phyloP scores from a whole-genome alignment of 2,113 vertebrate species.

The Brachypteracias leptosomus region DNA sequence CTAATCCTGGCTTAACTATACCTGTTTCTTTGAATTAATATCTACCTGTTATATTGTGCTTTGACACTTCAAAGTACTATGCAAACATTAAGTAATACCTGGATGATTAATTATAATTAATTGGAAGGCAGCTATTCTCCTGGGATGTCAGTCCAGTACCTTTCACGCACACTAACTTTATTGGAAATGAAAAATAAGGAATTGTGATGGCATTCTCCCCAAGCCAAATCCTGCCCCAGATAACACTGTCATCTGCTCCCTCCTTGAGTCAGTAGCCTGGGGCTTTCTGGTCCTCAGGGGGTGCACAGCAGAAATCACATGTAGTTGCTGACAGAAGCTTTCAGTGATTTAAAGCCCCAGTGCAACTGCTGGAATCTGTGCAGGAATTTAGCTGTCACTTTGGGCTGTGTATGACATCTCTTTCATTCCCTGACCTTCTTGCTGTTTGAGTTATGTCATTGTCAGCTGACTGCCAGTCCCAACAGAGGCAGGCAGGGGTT shows the following conservation, averaged over 20 bases:
- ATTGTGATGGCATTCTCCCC: constrained; percentile 17
- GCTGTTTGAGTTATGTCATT: neutral
- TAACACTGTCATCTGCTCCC: constrained; percentile 56
- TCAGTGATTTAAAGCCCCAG: constrained; percentile 38
- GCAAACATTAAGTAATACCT: constrained; percentile 63
- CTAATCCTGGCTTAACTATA: neutral
- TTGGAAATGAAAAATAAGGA: constrained; percentile 42
- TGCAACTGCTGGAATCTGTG: constrained; percentile 30
- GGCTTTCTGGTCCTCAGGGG: constrained; percentile 15
- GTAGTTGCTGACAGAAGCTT: constrained; percentile 55
- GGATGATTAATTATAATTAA: constrained; percentile 61
- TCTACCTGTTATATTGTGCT: neutral
- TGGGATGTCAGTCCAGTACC: constrained; percentile 22
- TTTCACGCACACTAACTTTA: neutral
- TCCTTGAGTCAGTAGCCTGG: constrained; percentile 54
- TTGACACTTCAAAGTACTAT: constrained; percentile 24
- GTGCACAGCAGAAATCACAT: constrained; percentile 24
- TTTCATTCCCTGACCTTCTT: neutral
- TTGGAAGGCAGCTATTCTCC: constrained; percentile 36
- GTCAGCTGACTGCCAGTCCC: neutral
- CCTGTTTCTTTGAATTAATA: neutral
- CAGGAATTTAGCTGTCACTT: constrained; percentile 41
- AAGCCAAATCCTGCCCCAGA: constrained; percentile 57
- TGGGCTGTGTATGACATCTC: neutral
- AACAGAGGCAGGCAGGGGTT: neutral